Conservation (phyloP, 1,140 invertebrate species). For the Homalodisca vitripennis region DNA sequence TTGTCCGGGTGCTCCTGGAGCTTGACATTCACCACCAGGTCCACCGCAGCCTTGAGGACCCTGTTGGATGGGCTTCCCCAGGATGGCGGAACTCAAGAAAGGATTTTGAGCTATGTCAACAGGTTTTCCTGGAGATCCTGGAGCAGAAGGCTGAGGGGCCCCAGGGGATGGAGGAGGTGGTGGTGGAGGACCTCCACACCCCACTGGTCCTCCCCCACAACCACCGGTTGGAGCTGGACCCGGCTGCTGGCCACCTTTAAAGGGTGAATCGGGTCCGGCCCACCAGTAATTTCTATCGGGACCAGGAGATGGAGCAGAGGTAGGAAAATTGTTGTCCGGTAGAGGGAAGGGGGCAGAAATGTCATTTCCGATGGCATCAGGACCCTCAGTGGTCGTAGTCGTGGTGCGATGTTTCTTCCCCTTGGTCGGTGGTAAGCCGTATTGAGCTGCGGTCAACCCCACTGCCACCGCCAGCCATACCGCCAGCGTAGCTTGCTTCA, state of each 20-base stretch:
- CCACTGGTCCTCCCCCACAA: neutral
- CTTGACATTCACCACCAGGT: neutral
- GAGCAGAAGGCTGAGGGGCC: neutral
- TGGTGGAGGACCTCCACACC: neutral
- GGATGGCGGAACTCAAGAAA: conserved; percentile 30
- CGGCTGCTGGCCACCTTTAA: conserved; percentile 14
- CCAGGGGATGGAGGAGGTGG: neutral
- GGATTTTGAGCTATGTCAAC: conserved; percentile 32
- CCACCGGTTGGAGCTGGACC: neutral
- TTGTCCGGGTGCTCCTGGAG: neutral
- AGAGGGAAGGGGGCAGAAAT: conserved; percentile 5
- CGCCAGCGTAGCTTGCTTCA: neutral
- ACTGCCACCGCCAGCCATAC: neutral
- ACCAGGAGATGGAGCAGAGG: neutral
- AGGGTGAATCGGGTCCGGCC: conserved; percentile 26
- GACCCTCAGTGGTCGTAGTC: conserved; percentile 9
- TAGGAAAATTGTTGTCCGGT: neutral
- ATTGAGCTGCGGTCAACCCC: conserved; percentile 15
- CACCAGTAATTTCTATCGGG: conserved; percentile 26
- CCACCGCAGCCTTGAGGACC: conserved; percentile 13
- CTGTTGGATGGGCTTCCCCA: conserved; percentile 2
- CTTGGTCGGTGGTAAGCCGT: conserved; percentile 25
- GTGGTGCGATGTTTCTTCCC: conserved; percentile 24
- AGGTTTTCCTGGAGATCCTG: conserved; percentile 25
- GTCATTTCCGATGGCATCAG: conserved; percentile 20